Conservation (phyloP, 2,113 vertebrate genomes). For the Geococcyx californianus region DNA sequence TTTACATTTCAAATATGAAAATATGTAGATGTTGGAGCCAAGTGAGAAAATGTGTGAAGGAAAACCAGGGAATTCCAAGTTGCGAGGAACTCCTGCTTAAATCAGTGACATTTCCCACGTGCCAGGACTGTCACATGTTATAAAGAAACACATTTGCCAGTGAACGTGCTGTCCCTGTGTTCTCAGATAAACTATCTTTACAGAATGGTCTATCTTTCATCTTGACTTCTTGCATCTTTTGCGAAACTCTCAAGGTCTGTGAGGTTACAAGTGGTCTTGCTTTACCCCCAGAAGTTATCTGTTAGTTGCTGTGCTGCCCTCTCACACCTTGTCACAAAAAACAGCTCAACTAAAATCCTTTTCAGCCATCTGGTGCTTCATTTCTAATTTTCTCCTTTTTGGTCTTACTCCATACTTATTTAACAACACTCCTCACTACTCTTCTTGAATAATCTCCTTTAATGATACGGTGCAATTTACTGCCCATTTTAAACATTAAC, state of each 20-base stretch:
- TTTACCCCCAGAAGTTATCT: background rate
- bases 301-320: background rate
- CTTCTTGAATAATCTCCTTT: constrained; percentile 27
- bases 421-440: background rate
- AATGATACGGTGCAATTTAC: constrained; percentile 9
- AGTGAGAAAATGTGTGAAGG: constrained; percentile 10
- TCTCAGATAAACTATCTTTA: background rate
- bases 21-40: background rate
- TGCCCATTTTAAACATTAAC: constrained; percentile 46
- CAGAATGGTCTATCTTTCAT: background rate
- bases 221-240: background rate
- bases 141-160: background rate
- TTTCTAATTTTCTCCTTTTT: constrained; percentile 23
- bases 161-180: background rate
- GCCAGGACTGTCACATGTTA: background rate
- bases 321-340: background rate
- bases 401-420: background rate
- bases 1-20: background rate
- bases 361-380: background rate
- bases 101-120: background rate
- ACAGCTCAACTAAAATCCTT: background rate
- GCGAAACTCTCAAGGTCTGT: background rate
- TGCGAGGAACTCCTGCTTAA: background rate
- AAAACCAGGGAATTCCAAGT: background rate
- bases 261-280: background rate